Evolutionary conservation across 1,140 invertebrate genomes (phyloP).

Genomic region (Venturia canescens): DNA sequence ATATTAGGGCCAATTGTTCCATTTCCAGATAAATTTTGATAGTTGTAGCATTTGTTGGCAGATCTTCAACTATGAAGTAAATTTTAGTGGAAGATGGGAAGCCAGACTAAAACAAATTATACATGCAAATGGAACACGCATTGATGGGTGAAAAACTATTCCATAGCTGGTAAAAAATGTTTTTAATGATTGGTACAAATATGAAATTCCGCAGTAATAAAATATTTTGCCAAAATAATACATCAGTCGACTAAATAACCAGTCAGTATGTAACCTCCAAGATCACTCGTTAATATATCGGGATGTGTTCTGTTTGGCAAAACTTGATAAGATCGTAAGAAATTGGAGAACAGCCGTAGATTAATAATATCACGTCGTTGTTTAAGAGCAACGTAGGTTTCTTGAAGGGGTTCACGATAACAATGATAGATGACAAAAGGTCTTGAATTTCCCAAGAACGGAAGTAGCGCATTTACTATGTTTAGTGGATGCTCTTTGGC

Average conservation of each 20-base stretch:
- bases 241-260: slow-evolving; percentile 78
- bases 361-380: slow-evolving; percentile 82
- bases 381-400: slow-evolving; percentile 88
- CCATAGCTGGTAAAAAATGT: too few relatives aligned
- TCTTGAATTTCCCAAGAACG: slow-evolving; percentile 86
- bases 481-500: slow-evolving; percentile 90
- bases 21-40: too few relatives aligned
- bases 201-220: not conserved
- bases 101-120: too few relatives aligned
- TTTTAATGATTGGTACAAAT: too few relatives aligned
- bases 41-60: too few relatives aligned
- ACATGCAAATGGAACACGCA: too few relatives aligned
- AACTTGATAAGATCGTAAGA: slow-evolving; percentile 93
- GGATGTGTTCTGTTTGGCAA: slow-evolving; percentile 90
- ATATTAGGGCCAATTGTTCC: too few relatives aligned
- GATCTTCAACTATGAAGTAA: too few relatives aligned
- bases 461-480: slow-evolving; percentile 85
- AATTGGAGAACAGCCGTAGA: slow-evolving; percentile 89
- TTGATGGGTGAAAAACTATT: too few relatives aligned
- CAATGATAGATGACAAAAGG: slow-evolving; percentile 91
- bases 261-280: slow-evolving; percentile 86
- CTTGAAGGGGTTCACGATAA: slow-evolving; percentile 88
- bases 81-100: too few relatives aligned
- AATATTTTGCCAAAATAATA: slow-evolving; percentile 5
- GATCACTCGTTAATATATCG: slow-evolving; percentile 85